Evolutionary conservation across 2,113 vertebrate genomes (phyloP).

Genomic region (Mastomys natalensis): DNA sequence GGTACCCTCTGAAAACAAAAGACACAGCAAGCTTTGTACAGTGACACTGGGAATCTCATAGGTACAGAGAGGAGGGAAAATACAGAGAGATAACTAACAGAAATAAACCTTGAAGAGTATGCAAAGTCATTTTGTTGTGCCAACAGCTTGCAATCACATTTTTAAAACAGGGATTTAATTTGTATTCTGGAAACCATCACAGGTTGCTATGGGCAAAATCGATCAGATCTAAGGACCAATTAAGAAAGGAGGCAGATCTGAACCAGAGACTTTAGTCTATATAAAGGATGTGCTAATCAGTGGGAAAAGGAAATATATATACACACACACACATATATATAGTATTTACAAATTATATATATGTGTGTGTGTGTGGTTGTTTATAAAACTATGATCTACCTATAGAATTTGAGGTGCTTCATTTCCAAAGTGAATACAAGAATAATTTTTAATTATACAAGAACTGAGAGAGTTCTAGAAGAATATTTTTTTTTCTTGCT

Average conservation of each 20-base stretch:
- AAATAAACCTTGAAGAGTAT: not conserved
- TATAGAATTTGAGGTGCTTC: not conserved
- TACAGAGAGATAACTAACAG: not conserved
- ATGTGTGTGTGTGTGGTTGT: too few species aligned
- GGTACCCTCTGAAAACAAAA: not conserved
- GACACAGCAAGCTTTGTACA: not conserved
- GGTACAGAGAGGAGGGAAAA: not conserved
- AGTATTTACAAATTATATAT: too few species aligned
- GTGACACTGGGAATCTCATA: not conserved
- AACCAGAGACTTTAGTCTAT: not conserved
- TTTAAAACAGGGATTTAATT: not conserved
- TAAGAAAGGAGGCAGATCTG: not conserved
- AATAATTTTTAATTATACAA: slow-evolving; percentile 33
- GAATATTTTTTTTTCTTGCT: not conserved
- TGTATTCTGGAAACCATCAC: not conserved
- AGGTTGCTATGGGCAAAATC: not conserved
- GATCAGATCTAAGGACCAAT: not conserved
- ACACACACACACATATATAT: not conserved
- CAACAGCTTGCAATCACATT: not conserved
- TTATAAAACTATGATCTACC: not conserved
- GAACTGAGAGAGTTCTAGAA: not conserved
- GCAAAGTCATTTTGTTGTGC: not conserved
- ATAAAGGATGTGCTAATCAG: not conserved
- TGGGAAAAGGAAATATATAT: not conserved
- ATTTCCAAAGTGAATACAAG: not conserved